Base-by-base conservation (phyloP, 2,888 invertebrate species). In the Griposia aprilina region DNA sequence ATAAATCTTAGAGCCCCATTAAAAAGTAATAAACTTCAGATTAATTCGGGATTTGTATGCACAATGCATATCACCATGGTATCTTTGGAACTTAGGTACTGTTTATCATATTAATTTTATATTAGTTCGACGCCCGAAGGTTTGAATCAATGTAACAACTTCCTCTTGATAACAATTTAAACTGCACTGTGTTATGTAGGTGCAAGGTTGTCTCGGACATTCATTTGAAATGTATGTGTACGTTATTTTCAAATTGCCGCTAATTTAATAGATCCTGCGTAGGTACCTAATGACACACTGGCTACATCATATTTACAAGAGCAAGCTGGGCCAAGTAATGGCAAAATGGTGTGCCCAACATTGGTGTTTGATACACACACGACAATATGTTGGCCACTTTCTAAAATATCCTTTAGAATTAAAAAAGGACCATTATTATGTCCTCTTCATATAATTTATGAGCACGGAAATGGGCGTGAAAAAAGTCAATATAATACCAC, bases 101-200 rank as follows among this genome's bases (percentile, higher is more conserved):
- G 84, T 52, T 65, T 68, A 86, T 80, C 84, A 86, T 86, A 79
- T 74, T 79, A 86, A 75, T 84, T 55, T 86, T 30, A 52, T 70
- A 80, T 79, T 83, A 67, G n/a, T 86, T 79, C 23, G 72, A 48
- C 26, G n/a, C 20, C 26, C 26, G 70, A 83, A 84, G 72, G 70
- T 83, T 82, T 57, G 13, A 62, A 63, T 63, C 45, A 66, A 76
- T 74, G 83, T 82, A 60, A 82, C 62, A 60, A 71, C 73, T 86
- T 84, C 87, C 86, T 86, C 36, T 68, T 59, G 36, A 73, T 65
- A 74, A 68, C n/a, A 66, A 30, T 74, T 57, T 67, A 63, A 76
- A 74, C 71, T 74, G n/a, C 23, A 74, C 5, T 57, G n/a, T 23
- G n/a, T 41, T 71, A 76, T 55, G 84, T 84, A 76, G 87, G 74